Base-by-base conservation (phyloP, 2,113 vertebrate genomes). In the Piprites chloris region DNA sequence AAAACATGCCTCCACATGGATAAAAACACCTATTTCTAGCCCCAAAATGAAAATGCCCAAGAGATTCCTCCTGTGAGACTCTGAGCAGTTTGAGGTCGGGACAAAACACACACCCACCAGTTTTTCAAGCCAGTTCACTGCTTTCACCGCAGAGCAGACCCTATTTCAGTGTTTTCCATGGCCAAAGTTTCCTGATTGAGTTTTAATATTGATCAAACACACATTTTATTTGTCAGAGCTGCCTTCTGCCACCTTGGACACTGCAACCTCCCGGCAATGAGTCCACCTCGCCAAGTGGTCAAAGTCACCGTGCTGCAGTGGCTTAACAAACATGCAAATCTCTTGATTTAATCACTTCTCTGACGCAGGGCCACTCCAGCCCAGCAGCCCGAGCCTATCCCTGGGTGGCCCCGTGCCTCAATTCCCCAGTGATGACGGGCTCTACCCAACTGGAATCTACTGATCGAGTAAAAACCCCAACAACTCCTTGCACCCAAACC, bases 61-160 rank as follows among this genome's bases (percentile, higher is more conserved):
- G 11, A 6, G 3, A 14, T 24, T 30, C 22, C 17, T 6, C 2
- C 44, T 3, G 1, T 6, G 8, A 42, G 14, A 53, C 9, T 27
- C 20, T 0, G 1, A 83, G 66, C 50, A 20, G 61, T 26, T 12
- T 23, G 59, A 75, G 66, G 52, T 55, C 44, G n/a, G 80, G 39
- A 53, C 41, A 26, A 79, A 88, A 55, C 32, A 4, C 1, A 8
- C 41, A 39, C n/a, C 9, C 50, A 30, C 33, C 0, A 41, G 53
- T 14, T 46, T 67, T 58, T 47, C 20, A 52, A 82, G 32, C 46
- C 62, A 16, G 15, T 52, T 27, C 28, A 17, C 41, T 22, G 47
- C 66, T 78, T 69, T 35, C 66, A 19, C 12, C 28, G 30, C 50
- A 32, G 6, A 39, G 24, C 53, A 75, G 66, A 35, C 39, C 10